A percentile compares a stretch with the other conserved stretches of the same genome.
phyloP scores from a whole-genome alignment of 1,140 invertebrate species.

The Popillia japonica region DNA sequence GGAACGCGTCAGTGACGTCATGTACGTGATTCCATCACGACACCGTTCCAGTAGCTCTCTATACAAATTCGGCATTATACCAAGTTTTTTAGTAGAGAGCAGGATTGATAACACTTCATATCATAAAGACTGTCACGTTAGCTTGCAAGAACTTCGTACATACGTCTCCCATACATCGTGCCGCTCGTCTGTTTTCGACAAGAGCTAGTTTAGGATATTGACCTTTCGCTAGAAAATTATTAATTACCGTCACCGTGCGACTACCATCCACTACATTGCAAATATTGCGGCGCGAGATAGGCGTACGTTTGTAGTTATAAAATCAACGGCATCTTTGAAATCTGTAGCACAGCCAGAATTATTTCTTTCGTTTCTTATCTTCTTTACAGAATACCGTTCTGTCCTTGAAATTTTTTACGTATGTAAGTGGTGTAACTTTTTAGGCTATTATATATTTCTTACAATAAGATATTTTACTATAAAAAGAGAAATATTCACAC shows the following conservation, averaged over 20 bases:
- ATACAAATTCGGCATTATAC: background rate
- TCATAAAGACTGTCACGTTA: background rate
- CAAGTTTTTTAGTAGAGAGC: conserved; percentile 1
- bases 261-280: background rate
- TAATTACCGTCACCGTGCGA: conserved; percentile 9
- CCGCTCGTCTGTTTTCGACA: background rate
- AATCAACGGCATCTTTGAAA: too few species aligned
- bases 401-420: background rate
- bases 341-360: too few species aligned
- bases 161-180: background rate
- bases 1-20: conserved; percentile 18
- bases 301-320: background rate
- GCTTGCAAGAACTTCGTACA: background rate
- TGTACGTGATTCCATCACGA: conserved; percentile 11
- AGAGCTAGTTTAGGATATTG: conserved; percentile 1
- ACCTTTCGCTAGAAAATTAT: conserved; percentile 19
- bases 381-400: background rate
- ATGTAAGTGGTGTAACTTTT: too few species aligned
- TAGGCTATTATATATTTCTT: too few species aligned
- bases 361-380: background rate
- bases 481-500: too few species aligned
- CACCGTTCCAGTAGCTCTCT: background rate
- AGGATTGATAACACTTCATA: background rate
- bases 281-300: background rate
- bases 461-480: too few species aligned